Evolutionary conservation across 1,140 invertebrate species (phyloP), one percentile per base, ranked within the genome.

Genomic region (Pogonus chalceus): DNA sequence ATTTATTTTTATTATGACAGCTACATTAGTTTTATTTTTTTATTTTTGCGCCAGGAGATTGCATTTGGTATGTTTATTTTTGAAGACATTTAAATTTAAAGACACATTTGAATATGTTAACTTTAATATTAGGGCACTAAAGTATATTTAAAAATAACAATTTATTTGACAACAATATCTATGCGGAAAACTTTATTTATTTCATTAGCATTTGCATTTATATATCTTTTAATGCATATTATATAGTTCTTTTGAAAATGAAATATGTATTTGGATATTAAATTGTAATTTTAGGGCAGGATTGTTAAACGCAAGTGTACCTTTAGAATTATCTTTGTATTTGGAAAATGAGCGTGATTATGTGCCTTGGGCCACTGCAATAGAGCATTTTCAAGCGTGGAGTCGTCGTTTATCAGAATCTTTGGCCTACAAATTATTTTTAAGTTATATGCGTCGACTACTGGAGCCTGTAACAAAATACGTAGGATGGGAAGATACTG

Each of bases 341-440:
- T 71, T 92, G 10, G 62, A 79, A 7, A 78, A 81, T 3, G 88
- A 90, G 65, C 73, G 73, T 9, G 83, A 87, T 56, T 87, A 86
- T 62, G 79, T 84, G 2, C 85, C 85, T 1, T 88, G 85, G 85
- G 76, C 79, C 2, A 85, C 84, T 0, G 83, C 85, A 0, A 70
- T 84, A 0, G 72, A 76, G 52, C 85, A 88, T 69, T 74, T 90
- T 2, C 75, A 80, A 53, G 75, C 78, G 3, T 83, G 87, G 76
- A 80, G 79, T 55, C 73, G 76, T 50, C 77, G 82, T 65, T 69
- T 90, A 35, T 78, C 79, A 18, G 83, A 84, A 60, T 80, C 82
- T 53, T 72, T 79, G 0, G 74, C 78, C 1, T 83, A 84, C 58
- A 80, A 81, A 58, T 68, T 77, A 20, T 82, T 86, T 59, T 71